Evolutionary conservation across 2,113 vertebrate species (phyloP).

Genomic region (Cynocephalus volans): DNA sequence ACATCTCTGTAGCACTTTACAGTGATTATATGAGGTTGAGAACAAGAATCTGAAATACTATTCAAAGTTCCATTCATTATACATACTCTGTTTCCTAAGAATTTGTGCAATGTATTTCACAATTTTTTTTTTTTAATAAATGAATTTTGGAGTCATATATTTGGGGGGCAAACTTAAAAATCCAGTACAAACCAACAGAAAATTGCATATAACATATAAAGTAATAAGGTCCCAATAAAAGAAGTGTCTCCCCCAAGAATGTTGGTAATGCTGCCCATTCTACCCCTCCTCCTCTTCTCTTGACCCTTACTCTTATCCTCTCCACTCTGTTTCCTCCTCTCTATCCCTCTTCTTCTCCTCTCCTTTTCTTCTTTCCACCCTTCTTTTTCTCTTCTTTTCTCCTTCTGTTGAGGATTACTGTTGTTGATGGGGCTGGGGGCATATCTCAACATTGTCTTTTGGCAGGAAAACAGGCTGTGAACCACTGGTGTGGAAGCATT

Average conservation of each 20-base stretch:
- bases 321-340: too few species aligned
- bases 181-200: not conserved
- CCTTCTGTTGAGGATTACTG: not conserved
- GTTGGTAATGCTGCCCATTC: accelerated
- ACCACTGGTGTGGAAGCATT: not conserved
- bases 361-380: not conserved
- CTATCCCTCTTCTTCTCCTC: not conserved
- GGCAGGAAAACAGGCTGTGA: not conserved
- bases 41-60: not conserved
- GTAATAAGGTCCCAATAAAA: not conserved
- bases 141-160: not conserved
- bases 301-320: too few species aligned
- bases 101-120: not conserved
- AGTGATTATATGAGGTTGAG: not conserved
- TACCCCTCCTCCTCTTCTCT: too few species aligned
- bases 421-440: not conserved
- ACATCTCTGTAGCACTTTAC: not conserved
- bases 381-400: too few species aligned
- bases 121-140: not conserved
- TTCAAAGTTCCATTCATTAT: not conserved
- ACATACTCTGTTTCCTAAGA: not conserved
- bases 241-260: not conserved
- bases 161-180: not conserved
- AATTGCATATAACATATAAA: not conserved
- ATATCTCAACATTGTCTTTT: not conserved